Percentiles rank a stretch among this genome's conserved stretches.
These are phyloP conservation scores for Naso thynnoides DNA, from an alignment of 2,797 vertebrate genomes.

Conservation along the genomic window DNA sequence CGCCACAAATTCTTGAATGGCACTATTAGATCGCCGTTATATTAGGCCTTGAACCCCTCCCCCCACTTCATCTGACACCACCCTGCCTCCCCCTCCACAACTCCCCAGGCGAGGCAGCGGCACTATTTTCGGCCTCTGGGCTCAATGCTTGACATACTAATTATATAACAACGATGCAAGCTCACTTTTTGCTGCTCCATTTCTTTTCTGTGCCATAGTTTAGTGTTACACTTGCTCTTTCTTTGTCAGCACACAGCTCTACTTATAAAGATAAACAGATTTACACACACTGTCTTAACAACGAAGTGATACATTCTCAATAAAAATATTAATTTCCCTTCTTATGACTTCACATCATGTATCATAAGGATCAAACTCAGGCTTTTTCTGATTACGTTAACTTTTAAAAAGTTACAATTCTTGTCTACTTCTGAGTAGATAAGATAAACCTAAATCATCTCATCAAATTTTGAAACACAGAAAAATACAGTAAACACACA, in stretches of 20 bases:
- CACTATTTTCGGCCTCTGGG: constrained; percentile 75
- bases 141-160: constrained; percentile 73
- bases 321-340: neutral
- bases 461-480: neutral
- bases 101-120: constrained; percentile 55
- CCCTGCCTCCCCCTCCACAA: constrained; percentile 14
- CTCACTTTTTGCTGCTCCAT: constrained; percentile 76
- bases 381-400: neutral
- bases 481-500: neutral
- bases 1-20: constrained; percentile 65
- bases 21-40: constrained; percentile 59
- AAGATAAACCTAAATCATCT: neutral
- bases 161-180: constrained; percentile 74
- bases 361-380: neutral
- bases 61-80: constrained; percentile 52
- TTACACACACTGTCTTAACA: constrained; percentile 1
- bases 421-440: too few species aligned
- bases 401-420: too few species aligned
- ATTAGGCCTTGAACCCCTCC: constrained; percentile 42
- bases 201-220: constrained; percentile 79
- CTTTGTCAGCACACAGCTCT: constrained; percentile 41
- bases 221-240: constrained; percentile 56
- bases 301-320: neutral
- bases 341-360: neutral
- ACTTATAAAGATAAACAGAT: constrained; percentile 24